phyloP scores from a whole-genome alignment of 2,797 vertebrate species.

The Tapirus indicus region DNA sequence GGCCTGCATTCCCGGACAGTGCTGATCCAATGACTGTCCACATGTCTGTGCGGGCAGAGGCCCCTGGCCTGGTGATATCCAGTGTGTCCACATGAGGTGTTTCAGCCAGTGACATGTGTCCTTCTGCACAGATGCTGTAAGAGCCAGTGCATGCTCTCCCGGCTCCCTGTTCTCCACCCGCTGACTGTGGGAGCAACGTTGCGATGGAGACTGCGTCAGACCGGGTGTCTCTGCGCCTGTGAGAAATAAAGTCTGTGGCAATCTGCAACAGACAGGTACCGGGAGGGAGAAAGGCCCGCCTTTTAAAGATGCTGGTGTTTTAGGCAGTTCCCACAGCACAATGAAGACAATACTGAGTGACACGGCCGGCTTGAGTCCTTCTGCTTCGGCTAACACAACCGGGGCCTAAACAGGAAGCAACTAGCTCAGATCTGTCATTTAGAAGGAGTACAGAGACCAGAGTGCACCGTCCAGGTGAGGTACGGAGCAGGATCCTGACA shows the following conservation, averaged over 20 bases:
- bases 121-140: not conserved
- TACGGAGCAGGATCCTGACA: accelerated
- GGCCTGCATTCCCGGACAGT: accelerated
- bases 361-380: accelerated
- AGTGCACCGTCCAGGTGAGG: not conserved
- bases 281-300: accelerated
- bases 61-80: not conserved
- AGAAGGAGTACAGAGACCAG: too few species aligned
- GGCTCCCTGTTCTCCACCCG: too few species aligned
- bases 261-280: accelerated
- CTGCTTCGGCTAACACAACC: accelerated
- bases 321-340: not conserved
- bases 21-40: accelerated
- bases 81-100: accelerated
- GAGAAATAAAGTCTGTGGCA: accelerated
- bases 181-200: not conserved
- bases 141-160: accelerated
- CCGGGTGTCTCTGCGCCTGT: accelerated
- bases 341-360: accelerated
- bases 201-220: not conserved
- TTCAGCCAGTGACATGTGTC: accelerated
- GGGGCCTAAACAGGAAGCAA: accelerated
- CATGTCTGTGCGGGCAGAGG: accelerated
- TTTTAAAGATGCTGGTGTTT: not conserved
- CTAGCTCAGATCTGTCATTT: not conserved